Percentiles rank a stretch among this genome's conserved stretches.
phyloP scores from a whole-genome alignment of 1,140 invertebrate species.

The Ceratitis capitata region DNA sequence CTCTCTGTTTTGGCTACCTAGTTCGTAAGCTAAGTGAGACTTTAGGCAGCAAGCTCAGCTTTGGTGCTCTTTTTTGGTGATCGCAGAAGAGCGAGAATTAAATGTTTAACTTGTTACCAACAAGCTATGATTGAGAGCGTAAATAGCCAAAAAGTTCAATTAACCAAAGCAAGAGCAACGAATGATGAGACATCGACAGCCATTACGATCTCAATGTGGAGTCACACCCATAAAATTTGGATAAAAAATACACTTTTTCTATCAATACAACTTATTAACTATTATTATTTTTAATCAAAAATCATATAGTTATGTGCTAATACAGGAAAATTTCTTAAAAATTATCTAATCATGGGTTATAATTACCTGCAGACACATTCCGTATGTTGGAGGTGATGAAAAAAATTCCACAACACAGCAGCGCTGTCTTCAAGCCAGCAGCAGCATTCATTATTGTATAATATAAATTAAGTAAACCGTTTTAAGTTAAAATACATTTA shows the following conservation, averaged over 20 bases:
- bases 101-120: neutral
- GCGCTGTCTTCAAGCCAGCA: neutral
- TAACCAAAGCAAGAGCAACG: slow-evolving; percentile 13
- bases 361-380: slow-evolving; percentile 30
- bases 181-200: slow-evolving; percentile 34
- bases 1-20: slow-evolving; percentile 24
- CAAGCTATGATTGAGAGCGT: neutral
- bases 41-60: neutral
- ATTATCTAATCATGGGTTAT: neutral
- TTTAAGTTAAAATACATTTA: neutral
- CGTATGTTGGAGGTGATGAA: slow-evolving; percentile 15
- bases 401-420: slow-evolving; percentile 26
- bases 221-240: slow-evolving; percentile 6
- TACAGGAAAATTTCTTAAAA: neutral
- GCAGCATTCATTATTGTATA: neutral
- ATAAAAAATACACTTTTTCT: neutral
- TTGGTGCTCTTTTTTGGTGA: neutral
- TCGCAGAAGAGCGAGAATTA: neutral
- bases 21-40: neutral
- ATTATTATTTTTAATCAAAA: no score
- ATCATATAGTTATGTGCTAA: no score
- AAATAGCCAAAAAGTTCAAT: neutral
- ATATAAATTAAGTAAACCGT: neutral
- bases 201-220: slow-evolving; percentile 26
- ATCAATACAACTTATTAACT: neutral